Percentiles rank a stretch among this genome's conserved stretches.
Evolutionary conservation across 1,140 invertebrate genomes (phyloP).

Genomic region (Zaprionus kolodkinae): DNA sequence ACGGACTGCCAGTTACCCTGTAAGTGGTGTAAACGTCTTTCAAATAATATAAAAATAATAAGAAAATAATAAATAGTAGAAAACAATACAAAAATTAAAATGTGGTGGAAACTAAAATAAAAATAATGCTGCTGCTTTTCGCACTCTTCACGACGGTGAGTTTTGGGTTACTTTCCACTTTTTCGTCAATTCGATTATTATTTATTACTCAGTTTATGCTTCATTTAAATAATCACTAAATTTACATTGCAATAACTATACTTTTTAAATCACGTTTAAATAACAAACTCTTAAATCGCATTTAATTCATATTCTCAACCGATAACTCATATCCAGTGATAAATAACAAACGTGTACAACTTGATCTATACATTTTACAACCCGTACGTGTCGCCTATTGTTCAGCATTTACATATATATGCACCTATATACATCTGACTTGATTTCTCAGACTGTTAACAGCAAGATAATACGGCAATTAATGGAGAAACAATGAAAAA

Average conservation of each 20-base stretch:
- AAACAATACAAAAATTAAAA: slow-evolving; percentile 26
- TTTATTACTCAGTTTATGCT: background rate
- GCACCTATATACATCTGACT: too few relatives aligned
- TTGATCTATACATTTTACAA: background rate
- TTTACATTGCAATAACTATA: too few relatives aligned
- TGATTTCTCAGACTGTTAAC: slow-evolving; percentile 14
- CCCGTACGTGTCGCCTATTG: background rate
- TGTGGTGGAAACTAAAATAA: slow-evolving; percentile 67
- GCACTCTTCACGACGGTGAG: slow-evolving; percentile 67
- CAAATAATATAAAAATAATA: background rate
- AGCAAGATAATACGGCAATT: background rate
- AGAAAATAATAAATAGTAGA: too few relatives aligned
- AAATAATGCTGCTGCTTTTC: slow-evolving; percentile 61
- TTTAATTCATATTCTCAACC: too few relatives aligned
- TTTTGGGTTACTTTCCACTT: background rate
- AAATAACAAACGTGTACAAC: background rate
- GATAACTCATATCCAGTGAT: background rate
- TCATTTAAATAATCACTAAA: too few relatives aligned
- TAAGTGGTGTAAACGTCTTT: slow-evolving; percentile 4
- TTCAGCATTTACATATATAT: background rate
- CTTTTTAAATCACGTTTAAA: too few relatives aligned
- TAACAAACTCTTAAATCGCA: too few relatives aligned
- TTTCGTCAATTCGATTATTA: background rate
- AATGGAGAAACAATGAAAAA: background rate
- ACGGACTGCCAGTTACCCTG: slow-evolving; percentile 24